Evolutionary conservation across 2,888 invertebrate genomes (phyloP), one percentile per base, ranked within the genome.

Genomic region (Pyrrhosoma nymphula): DNA sequence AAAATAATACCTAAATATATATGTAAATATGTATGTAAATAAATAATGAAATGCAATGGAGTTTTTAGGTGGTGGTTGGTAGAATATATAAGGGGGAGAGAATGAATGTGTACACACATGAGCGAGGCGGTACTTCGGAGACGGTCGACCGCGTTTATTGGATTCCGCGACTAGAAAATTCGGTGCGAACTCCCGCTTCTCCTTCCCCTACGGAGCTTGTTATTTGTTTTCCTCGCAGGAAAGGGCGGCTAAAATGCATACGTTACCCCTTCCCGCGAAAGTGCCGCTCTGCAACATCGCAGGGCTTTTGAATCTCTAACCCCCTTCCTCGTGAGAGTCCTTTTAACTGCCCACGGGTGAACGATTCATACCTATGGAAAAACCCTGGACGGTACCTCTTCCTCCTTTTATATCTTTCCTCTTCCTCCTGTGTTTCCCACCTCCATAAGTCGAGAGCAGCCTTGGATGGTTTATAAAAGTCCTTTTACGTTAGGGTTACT

Each of bases 311-410:
- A 82, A 35, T 82, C 35, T 35, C 35, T 12, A 2, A 60, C 60
- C 60, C 6, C 16, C 60, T 8, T 60, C 69, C 26, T 12, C n/a
- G 35, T n/a, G 82, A 82, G 35, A 82, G 82, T 35, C 82, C 82
- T 82, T 82, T 82, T 82, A 82, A 82, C 82, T 82, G 82, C 35
- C 82, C 82, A 82, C 30, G 82, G 82, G 82, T 35, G 82, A 82
- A 82, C 82, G 82, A 82, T 30, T 82, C 82, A 16, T 82, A 35
- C 82, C 82, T 3, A 35, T 20, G 20, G n/a, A 1, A 10, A 12
- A 30, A 30, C 30, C 30, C 82, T 35, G 60, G 18, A 60, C 60
- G 20, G 60, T 26, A 35, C 35, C 35, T 82, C 14, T 16, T 35
- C 35, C 82, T 12, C 35, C 4, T 14, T 47, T 47, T 35, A 35